Evolutionary conservation across 1,140 invertebrate species (phyloP).

Genomic region (Probaryconus sp.): DNA sequence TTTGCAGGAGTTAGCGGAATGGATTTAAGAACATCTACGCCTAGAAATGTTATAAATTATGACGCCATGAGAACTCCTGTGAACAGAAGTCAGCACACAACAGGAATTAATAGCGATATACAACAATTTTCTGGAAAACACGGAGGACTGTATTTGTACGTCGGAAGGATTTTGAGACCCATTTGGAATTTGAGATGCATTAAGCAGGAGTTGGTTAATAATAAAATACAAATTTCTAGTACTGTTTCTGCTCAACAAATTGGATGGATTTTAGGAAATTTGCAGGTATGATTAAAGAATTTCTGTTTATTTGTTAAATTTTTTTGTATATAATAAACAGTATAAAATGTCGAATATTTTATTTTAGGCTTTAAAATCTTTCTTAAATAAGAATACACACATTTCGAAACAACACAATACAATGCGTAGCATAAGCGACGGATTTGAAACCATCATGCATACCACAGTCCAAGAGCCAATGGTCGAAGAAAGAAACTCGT

Average conservation of each 20-base stretch:
- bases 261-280: slow-evolving; percentile 80
- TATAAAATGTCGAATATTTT: slow-evolving; percentile 10
- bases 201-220: slow-evolving; percentile 80
- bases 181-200: slow-evolving; percentile 88
- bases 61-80: slow-evolving; percentile 46
- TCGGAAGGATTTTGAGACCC: slow-evolving; percentile 89
- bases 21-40: slow-evolving; percentile 73
- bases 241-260: slow-evolving; percentile 80
- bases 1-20: slow-evolving; percentile 51
- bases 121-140: slow-evolving; percentile 91
- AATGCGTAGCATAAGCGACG: slow-evolving; percentile 68
- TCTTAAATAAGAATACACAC: slow-evolving; percentile 82
- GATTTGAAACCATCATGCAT: slow-evolving; percentile 70
- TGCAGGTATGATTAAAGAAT: slow-evolving; percentile 81
- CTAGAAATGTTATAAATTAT: slow-evolving; percentile 65
- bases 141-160: slow-evolving; percentile 94
- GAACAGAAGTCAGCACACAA: slow-evolving; percentile 63
- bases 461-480: slow-evolving; percentile 76
- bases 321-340: background rate
- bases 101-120: slow-evolving; percentile 69
- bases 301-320: slow-evolving; percentile 77
- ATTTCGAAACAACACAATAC: slow-evolving; percentile 72
- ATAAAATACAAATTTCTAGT: slow-evolving; percentile 80
- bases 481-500: slow-evolving; percentile 85
- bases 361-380: slow-evolving; percentile 80